Base-by-base conservation (phyloP, 2,888 invertebrate species). In the Ecdyonurus torrentis region DNA sequence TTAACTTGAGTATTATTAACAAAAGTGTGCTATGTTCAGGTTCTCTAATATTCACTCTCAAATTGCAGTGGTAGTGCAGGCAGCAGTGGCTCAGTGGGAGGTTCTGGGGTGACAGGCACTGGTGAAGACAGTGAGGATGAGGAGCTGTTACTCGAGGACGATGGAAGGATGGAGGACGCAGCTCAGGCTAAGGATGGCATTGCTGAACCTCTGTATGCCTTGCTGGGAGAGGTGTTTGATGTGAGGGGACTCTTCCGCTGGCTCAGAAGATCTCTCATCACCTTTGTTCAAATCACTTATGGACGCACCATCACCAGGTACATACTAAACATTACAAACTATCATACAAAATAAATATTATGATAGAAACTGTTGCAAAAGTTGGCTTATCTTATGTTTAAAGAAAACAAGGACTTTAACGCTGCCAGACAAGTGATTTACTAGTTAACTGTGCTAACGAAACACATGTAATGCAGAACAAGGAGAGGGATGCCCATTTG, bases 231-330 rank as follows among this genome's bases (percentile, higher is more conserved):
- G 78, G 84, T 94, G 68, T 94, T 93, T 72, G 93, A 94, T 72
- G 85, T 92, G 80, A 81, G 89, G 61, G 93, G 93, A 0, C 87
- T 91, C 25, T 91, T 92, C 72, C 86, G 89, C 62, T 91, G 91
- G 85, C 78, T 94, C 25, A 77, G 94, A 67, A 87, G 88, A 72
- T 91, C 91, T 23, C 80, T 94, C 22, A 92, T 94, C 68, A 87
- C 88, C 1, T 93, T 94, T 75, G 92, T 94, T 23, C 93, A 93
- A 76, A 86, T 91, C 64, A 89, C 91, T 0, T 93, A 91, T 72
- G 92, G 92, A n/a, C 80, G 91, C 66, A 93, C 91, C 64, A 94
- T 94, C 59, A 94, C 92, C 73, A 76, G 75, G 77, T 77, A 64
- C 37, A 37, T 15, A 37, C 37, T n/a, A n/a, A n/a, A n/a, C n/a